Base-by-base conservation (phyloP, 2,113 vertebrate genomes). In the Gymnobelideus leadbeateri region DNA sequence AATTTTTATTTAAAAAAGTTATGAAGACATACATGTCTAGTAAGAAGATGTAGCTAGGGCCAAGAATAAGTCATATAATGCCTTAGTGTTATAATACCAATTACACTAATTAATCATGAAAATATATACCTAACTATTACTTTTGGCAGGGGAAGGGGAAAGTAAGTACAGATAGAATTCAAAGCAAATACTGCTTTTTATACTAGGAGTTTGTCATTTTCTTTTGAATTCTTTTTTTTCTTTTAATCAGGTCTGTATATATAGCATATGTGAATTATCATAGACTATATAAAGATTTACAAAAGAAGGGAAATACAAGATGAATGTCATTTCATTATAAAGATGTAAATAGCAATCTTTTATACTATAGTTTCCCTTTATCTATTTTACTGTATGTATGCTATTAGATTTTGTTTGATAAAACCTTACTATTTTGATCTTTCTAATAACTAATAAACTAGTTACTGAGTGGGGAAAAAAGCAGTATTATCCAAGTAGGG, bases 241-340 rank as follows among this genome's bases (percentile, higher is more conserved):
- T n/a, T 54, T 61, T 89, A 0, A 10, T 55, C 92, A 24, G 0
- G 26, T 84, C 47, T 57, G 61, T 51, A 4, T 84, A 19, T 61
- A 92, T 89, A 23, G n/a, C 8, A 51, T 68, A 49, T 10, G 25
- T 14, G 61, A 0, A 54, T 89, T n/a, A 55, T 14, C 26, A 9
- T 9, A 94, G 28, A 14, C 26, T 90, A 53, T 84, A 26, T 55
- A 28, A 49, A 68, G 19, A 7, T 90, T 57, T 94, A 28, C 9
- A 37, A 1, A 90, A 14, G 52, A 5, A 91, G 7, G 90, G 25
- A 90, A 94, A 49, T 43, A 8, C 46, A 94, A 96, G 14, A 46
- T 23, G 89, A 95, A 52, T 2, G 92, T 77, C 24, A 95, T 94
- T 95, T 51, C 12, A 50, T 93, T 96, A 52, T 1, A 37, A 94